These are phyloP conservation scores for Tenrec ecaudatus DNA, from an alignment of 2,113 vertebrate genomes.

Conservation along the genomic window DNA sequence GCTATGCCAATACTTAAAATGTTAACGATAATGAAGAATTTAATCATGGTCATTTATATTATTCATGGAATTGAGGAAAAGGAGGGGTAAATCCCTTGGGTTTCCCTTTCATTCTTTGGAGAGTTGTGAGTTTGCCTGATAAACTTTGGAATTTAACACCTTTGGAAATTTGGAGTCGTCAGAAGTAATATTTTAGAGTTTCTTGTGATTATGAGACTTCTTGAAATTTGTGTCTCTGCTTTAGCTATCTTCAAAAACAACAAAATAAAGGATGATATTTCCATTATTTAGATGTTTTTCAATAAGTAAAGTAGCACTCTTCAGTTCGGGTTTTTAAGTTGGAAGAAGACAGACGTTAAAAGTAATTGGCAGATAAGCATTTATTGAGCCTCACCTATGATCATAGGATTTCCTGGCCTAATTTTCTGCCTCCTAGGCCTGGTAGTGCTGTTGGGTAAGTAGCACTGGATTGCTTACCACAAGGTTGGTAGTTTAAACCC, in stretches of 20 bases:
- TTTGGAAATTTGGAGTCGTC: slow-evolving; percentile 44
- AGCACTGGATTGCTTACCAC: no score
- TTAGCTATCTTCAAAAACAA: slow-evolving; percentile 45
- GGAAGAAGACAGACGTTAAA: background rate
- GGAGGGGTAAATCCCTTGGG: background rate
- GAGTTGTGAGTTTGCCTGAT: background rate
- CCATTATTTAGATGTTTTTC: background rate
- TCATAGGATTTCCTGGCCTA: background rate
- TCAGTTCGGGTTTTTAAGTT: background rate
- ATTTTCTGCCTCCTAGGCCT: background rate
- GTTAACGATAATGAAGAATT: slow-evolving; percentile 29
- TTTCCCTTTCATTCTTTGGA: slow-evolving; percentile 26
- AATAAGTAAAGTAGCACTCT: background rate
- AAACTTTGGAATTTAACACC: background rate
- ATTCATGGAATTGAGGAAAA: background rate
- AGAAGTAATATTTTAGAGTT: slow-evolving; percentile 37
- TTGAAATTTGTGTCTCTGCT: slow-evolving; percentile 52
- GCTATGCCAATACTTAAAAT: slow-evolving; percentile 42
- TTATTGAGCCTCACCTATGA: background rate
- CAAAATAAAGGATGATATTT: background rate
- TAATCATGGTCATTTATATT: slow-evolving; percentile 37
- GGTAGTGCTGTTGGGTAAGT: no score
- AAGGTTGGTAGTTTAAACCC: no score
- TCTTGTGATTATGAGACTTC: slow-evolving; percentile 5
- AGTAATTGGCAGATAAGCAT: background rate